Percentiles rank a stretch among this genome's conserved stretches.
Conservation (phyloP, 2,113 vertebrate species). For the Mustelus asterias region DNA sequence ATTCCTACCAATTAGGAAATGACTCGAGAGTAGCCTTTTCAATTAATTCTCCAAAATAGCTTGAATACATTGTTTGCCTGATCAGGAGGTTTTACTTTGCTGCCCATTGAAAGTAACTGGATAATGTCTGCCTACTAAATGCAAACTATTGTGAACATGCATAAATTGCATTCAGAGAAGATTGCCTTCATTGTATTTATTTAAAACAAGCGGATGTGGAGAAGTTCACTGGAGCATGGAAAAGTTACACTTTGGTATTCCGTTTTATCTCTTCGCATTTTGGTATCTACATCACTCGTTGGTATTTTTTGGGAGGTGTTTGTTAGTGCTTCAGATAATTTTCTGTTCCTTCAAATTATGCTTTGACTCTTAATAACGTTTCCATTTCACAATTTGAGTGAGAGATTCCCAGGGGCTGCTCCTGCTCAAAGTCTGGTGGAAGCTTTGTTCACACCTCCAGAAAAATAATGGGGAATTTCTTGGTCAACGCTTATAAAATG, state of each 20-base stretch:
- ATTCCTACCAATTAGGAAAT: constrained; percentile 31
- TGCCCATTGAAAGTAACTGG: background rate
- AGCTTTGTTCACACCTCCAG: background rate
- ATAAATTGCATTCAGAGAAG: background rate
- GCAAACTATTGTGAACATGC: constrained; percentile 13
- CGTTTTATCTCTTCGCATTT: background rate
- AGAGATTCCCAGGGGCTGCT: background rate
- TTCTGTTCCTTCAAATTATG: background rate
- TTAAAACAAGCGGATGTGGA: constrained; percentile 22
- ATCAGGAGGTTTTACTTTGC: background rate
- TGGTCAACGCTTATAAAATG: background rate
- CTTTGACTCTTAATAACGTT: background rate
- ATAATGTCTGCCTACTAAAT: background rate
- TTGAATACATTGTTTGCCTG: background rate
- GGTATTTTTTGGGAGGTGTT: background rate
- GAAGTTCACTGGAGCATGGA: background rate
- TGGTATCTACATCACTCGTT: background rate
- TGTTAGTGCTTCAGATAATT: background rate
- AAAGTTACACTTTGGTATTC: background rate
- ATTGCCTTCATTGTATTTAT: constrained; percentile 2
- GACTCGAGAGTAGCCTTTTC: constrained; percentile 3
- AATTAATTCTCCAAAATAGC: constrained; percentile 16
- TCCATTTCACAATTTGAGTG: background rate
- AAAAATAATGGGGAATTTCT: background rate
- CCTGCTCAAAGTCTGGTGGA: background rate